phyloP scores from a whole-genome alignment of 2,888 invertebrate species.

The Sarcophaga variegata region DNA sequence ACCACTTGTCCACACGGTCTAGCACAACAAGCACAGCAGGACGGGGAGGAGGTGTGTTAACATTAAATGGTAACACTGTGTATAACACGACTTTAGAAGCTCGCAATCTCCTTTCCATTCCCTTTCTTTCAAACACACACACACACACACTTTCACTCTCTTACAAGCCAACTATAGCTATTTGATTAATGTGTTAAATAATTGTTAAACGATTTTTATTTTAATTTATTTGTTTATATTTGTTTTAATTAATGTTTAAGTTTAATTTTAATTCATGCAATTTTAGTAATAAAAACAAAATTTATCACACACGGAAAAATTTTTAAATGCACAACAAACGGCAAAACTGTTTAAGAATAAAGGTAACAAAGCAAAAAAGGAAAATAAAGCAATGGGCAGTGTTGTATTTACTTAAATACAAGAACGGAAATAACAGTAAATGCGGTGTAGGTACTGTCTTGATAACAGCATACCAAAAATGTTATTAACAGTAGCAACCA shows the following conservation, averaged over 20 bases:
- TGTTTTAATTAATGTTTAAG: background rate
- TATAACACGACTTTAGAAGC: background rate
- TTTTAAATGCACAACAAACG: too few relatives aligned
- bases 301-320: too few relatives aligned
- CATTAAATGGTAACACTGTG: background rate
- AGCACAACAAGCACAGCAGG: background rate
- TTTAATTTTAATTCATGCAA: background rate
- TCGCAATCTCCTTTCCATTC: background rate
- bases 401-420: too few relatives aligned
- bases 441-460: too few relatives aligned
- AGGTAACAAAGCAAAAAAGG: too few relatives aligned
- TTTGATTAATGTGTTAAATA: background rate
- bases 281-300: too few relatives aligned
- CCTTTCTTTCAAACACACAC: background rate
- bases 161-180: background rate
- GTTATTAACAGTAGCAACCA: too few relatives aligned
- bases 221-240: too few relatives aligned
- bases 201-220: background rate
- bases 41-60: background rate
- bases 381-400: too few relatives aligned
- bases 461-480: too few relatives aligned
- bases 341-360: too few relatives aligned
- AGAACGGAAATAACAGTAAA: too few relatives aligned
- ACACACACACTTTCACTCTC: background rate
- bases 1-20: constrained; percentile 75